phyloP scores from a whole-genome alignment of 1,140 invertebrate species.

The Formica selysi region DNA sequence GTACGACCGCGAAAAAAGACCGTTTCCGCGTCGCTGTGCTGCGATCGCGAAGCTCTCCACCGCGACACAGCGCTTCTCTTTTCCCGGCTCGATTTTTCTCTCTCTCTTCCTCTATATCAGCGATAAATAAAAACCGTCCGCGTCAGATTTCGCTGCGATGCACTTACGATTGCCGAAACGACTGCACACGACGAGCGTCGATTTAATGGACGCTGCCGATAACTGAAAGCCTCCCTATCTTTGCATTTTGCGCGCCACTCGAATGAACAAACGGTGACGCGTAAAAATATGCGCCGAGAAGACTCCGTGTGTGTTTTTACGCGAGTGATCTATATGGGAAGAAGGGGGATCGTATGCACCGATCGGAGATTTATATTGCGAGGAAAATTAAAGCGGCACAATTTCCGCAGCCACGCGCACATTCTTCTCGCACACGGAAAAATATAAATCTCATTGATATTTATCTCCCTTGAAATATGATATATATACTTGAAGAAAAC shows the following conservation, averaged over 20 bases:
- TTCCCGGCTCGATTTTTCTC: background rate
- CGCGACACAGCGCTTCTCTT: background rate
- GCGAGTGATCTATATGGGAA: slow-evolving; percentile 42
- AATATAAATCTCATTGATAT: background rate
- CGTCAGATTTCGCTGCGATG: slow-evolving; percentile 33
- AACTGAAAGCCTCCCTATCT: slow-evolving; percentile 45
- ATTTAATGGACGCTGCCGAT: slow-evolving; percentile 55
- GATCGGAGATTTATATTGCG: slow-evolving; percentile 40
- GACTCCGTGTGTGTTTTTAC: slow-evolving; percentile 22
- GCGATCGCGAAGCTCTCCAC: background rate
- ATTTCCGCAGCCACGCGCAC: background rate
- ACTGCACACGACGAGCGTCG: slow-evolving; percentile 50
- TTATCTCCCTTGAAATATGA: background rate
- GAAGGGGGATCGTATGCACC: slow-evolving; percentile 16
- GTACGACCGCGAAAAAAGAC: background rate
- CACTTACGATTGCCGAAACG: slow-evolving; percentile 27
- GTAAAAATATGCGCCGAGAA: slow-evolving; percentile 46
- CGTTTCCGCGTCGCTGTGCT: slow-evolving; percentile 1
- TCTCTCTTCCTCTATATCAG: background rate
- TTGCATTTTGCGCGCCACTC: slow-evolving; percentile 40
- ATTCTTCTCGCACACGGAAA: background rate
- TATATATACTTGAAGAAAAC: background rate
- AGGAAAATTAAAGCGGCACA: slow-evolving; percentile 39
- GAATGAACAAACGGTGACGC: slow-evolving; percentile 44
- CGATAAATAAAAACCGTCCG: slow-evolving; percentile 49